phyloP scores from a whole-genome alignment of 1,140 invertebrate genomes.

The Drosophila simulans region DNA sequence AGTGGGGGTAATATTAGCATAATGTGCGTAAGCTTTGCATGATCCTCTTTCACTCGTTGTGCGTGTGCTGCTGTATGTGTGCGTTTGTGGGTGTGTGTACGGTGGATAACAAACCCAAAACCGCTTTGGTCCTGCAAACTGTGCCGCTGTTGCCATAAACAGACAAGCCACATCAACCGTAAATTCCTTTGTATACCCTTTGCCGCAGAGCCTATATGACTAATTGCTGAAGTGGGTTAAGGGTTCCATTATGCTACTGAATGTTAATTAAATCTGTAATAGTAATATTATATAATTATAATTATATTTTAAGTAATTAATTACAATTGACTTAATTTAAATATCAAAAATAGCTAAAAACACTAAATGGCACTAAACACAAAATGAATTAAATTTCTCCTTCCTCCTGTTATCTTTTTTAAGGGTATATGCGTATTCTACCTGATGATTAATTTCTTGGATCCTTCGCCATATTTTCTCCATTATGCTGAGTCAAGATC shows the following conservation, averaged over 20 bases:
- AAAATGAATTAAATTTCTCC: too few relatives aligned
- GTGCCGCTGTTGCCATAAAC: slow-evolving; percentile 28
- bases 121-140: slow-evolving; percentile 47
- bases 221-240: neutral
- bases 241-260: neutral
- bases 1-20: slow-evolving; percentile 75
- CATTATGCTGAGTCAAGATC: slow-evolving; percentile 11
- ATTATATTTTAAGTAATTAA: neutral
- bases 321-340: too few relatives aligned
- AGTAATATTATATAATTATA: too few relatives aligned
- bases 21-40: slow-evolving; percentile 53
- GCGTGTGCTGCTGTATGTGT: neutral
- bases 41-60: neutral
- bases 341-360: too few relatives aligned
- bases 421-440: neutral
- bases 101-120: slow-evolving; percentile 65
- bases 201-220: neutral
- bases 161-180: slow-evolving; percentile 58
- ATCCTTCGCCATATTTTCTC: neutral
- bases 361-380: too few relatives aligned
- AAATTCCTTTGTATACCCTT: slow-evolving; percentile 52
- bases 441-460: slow-evolving; percentile 1
- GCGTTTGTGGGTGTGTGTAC: slow-evolving; percentile 17
- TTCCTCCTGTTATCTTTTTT: too few relatives aligned
- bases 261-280: neutral